phyloP scores from a whole-genome alignment of 2,113 vertebrate species.

The Ptilonorhynchus violaceus region DNA sequence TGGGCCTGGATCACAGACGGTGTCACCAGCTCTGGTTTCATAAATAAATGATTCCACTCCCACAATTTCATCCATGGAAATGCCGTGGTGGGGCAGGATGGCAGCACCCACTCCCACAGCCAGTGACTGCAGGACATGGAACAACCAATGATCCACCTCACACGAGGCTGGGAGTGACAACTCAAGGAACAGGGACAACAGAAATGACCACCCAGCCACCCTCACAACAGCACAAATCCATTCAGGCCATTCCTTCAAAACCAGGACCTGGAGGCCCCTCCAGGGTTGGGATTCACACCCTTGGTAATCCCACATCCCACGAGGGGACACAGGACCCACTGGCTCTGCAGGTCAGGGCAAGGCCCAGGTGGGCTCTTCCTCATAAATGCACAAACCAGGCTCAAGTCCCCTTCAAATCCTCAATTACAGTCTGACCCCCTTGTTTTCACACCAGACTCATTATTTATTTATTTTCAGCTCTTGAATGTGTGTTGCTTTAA shows the following conservation, averaged over 20 bases:
- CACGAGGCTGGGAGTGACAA: accelerated
- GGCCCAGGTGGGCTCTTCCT: background rate
- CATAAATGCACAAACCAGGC: background rate
- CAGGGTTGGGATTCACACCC: background rate
- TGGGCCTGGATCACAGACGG: background rate
- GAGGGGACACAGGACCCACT: background rate
- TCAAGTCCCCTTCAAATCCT: background rate
- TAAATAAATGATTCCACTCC: background rate
- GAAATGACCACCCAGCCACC: background rate
- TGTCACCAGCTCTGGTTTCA: background rate
- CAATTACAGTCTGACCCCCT: background rate
- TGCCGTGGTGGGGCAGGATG: background rate
- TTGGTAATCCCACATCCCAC: background rate
- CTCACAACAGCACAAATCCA: background rate
- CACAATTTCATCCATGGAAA: background rate
- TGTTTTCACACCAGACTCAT: background rate
- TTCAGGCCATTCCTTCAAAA: background rate
- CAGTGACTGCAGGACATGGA: background rate
- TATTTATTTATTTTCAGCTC: background rate
- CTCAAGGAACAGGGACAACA: background rate
- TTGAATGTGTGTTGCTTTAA: background rate
- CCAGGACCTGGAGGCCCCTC: background rate
- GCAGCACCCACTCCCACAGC: background rate
- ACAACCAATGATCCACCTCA: background rate
- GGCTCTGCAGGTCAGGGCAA: background rate